Percentiles rank a stretch among this genome's conserved stretches.
Conservation (phyloP, 2,888 invertebrate genomes). For the Lampropteryx suffumata region DNA sequence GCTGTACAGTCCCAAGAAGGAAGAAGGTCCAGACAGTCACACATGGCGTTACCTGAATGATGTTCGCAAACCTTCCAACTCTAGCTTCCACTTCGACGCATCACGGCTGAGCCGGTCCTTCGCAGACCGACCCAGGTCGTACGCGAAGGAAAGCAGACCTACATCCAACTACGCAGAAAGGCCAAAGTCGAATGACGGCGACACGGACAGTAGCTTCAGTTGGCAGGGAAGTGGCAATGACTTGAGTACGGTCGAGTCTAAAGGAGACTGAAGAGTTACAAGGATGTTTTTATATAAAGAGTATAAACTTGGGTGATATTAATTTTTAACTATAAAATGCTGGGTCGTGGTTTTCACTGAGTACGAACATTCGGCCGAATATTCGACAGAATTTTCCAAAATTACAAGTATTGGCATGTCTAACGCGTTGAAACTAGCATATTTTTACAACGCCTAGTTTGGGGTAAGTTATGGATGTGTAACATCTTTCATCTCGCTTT, state of each 20-base stretch:
- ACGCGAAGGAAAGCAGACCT: conserved; percentile 45
- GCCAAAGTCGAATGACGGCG: conserved; percentile 54
- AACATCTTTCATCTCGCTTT: no score
- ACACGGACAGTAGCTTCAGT: conserved; percentile 75
- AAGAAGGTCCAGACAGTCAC: conserved; percentile 62
- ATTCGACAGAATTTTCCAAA: no score
- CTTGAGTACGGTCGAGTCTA: conserved; percentile 12
- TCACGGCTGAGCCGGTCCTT: conserved; percentile 57
- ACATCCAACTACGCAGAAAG: conserved; percentile 44
- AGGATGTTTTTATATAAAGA: no score
- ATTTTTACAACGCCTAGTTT: no score
- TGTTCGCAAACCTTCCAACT: conserved; percentile 73
- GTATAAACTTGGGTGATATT: no score
- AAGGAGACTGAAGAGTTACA: conserved; percentile 1
- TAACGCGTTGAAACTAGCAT: no score
- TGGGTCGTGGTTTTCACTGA: no score
- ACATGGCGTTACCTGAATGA: conserved; percentile 76
- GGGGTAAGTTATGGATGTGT: no score
- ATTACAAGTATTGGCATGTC: no score
- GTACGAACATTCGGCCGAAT: no score
- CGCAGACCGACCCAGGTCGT: conserved; percentile 49
- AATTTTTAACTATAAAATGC: no score
- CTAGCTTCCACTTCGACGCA: conserved; percentile 68
- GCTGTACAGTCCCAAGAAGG: conserved; percentile 69
- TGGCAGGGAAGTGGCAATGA: conserved; percentile 67